Conservation (phyloP, 2,888 invertebrate species). For the Hesperia comma region DNA sequence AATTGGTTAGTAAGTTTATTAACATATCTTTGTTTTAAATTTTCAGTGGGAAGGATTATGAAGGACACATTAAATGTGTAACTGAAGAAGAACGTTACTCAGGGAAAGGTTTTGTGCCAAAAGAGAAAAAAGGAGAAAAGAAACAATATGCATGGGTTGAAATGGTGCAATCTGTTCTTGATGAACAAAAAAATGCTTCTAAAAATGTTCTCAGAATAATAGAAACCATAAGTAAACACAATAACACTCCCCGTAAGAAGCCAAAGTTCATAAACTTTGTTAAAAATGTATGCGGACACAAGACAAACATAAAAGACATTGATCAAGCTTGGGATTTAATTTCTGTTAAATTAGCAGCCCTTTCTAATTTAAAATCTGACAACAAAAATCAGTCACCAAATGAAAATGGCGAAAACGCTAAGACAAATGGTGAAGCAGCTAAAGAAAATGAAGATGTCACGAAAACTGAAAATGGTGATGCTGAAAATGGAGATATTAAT, state of each 20-base stretch:
- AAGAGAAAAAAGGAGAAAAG: conserved; percentile 92
- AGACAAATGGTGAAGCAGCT: conserved; percentile 43
- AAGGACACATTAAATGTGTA: conserved; percentile 92
- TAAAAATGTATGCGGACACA: conserved; percentile 84
- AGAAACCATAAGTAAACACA: conserved; percentile 86
- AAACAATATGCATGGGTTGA: conserved; percentile 94
- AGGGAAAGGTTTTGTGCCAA: conserved; percentile 89
- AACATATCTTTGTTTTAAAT: too few relatives aligned
- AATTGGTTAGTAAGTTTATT: too few relatives aligned
- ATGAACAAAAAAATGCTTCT: conserved; percentile 81
- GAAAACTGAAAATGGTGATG: conserved; percentile 37
- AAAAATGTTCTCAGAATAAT: conserved; percentile 85
- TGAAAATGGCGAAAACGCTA: conserved; percentile 51
- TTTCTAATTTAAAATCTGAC: conserved; percentile 63
- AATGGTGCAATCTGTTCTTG: conserved; percentile 86
- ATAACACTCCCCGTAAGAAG: conserved; percentile 94
- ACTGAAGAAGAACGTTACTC: conserved; percentile 95
- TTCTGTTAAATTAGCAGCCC: conserved; percentile 80
- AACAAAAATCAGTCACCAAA: conserved; percentile 51
- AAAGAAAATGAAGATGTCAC: conserved; percentile 36
- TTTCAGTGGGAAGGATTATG: conserved; percentile 90
- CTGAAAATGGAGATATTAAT: conserved; percentile 42
- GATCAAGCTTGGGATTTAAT: conserved; percentile 88
- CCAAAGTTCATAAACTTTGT: conserved; percentile 92
- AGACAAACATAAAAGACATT: conserved; percentile 82